Conservation (phyloP, 2,113 vertebrate species). For the Gracilinanus agilis region DNA sequence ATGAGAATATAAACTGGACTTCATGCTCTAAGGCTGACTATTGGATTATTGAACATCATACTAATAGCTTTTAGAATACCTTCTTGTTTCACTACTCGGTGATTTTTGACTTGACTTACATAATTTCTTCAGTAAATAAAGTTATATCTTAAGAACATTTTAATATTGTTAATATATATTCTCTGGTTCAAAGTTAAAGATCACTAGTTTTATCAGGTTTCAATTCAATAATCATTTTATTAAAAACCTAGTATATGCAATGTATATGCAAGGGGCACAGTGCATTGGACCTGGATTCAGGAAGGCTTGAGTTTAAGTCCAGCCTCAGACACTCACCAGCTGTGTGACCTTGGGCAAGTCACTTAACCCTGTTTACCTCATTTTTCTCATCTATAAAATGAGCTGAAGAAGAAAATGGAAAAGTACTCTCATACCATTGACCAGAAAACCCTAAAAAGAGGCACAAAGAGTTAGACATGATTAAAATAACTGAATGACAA, state of each 20-base stretch:
- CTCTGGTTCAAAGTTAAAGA: neutral
- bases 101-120: neutral
- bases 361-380: neutral
- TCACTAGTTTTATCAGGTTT: neutral
- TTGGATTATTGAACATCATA: conserved; percentile 32
- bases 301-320: neutral
- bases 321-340: neutral
- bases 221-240: neutral
- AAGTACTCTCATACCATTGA: neutral
- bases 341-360: neutral
- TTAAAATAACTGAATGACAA: neutral
- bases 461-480: neutral
- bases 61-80: neutral
- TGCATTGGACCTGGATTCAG: neutral
- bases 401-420: neutral
- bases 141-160: neutral
- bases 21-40: conserved; percentile 24
- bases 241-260: neutral
- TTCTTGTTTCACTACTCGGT: neutral
- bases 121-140: neutral
- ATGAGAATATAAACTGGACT: neutral
- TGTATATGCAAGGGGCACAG: neutral
- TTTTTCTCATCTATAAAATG: neutral
- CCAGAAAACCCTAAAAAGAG: neutral
- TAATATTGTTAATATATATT: neutral